Evolutionary conservation across 2,888 invertebrate species (phyloP).

Genomic region (Linyphia triangularis): DNA sequence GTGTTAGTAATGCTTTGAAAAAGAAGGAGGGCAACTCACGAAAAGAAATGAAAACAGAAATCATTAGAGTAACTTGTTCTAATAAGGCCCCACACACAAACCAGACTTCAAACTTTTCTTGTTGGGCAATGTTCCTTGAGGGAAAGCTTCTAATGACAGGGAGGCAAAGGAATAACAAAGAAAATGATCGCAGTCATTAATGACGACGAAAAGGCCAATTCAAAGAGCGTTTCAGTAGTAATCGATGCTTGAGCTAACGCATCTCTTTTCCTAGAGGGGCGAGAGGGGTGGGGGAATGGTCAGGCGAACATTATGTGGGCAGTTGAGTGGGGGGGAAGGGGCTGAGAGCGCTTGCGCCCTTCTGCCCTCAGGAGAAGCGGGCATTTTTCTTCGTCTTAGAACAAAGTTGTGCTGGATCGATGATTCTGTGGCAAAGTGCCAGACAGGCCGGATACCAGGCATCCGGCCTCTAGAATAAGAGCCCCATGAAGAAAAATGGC

Average conservation of each 20-base stretch:
- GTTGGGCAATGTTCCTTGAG: neutral
- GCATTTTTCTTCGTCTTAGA: conserved; percentile 74
- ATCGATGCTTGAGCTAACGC: conserved; percentile 41
- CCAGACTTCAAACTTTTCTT: neutral
- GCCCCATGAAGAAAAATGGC: conserved; percentile 73
- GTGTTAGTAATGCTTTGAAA: no score
- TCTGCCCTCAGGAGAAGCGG: conserved; percentile 43
- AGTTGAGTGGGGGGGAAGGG: conserved; percentile 42
- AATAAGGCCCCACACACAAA: neutral
- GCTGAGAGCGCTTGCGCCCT: conserved; percentile 61
- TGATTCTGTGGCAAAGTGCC: conserved; percentile 70
- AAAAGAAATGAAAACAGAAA: neutral
- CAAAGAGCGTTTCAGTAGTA: conserved; percentile 29
- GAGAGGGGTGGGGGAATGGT: conserved; percentile 39
- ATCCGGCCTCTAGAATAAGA: conserved; percentile 60
- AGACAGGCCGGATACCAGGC: conserved; percentile 63
- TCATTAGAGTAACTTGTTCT: neutral
- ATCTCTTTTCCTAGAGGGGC: neutral
- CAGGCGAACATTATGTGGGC: conserved; percentile 60
- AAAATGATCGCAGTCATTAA: conserved; percentile 37
- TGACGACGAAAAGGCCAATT: conserved; percentile 45
- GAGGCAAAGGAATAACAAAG: neutral
- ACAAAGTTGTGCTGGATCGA: conserved; percentile 66
- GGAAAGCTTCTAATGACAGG: neutral
- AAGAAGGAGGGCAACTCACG: neutral